Conservation (phyloP, 2,888 invertebrate species). For the Pediacus dermestoides region DNA sequence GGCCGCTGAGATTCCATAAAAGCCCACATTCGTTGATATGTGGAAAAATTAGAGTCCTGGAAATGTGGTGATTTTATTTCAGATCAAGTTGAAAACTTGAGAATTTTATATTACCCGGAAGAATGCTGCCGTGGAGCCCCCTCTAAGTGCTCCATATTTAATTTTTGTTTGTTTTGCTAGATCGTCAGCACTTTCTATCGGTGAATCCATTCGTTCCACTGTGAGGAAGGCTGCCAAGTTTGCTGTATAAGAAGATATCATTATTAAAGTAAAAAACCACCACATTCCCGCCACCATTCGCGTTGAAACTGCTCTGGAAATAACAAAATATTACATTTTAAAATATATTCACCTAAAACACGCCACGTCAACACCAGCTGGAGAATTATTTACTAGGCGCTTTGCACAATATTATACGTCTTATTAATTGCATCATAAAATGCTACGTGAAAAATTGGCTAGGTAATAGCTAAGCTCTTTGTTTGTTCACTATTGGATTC, state of each 20-base stretch:
- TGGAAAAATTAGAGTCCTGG: conserved; percentile 89
- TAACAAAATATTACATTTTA: conserved; percentile 6
- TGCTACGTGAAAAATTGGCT: too few species aligned
- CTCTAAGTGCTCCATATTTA: conserved; percentile 90
- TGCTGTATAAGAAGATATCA: conserved; percentile 95
- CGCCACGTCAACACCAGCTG: not conserved
- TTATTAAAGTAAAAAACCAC: conserved; percentile 94
- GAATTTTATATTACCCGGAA: conserved; percentile 68
- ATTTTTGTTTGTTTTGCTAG: conserved; percentile 95
- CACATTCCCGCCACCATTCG: conserved; percentile 89
- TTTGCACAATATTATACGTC: too few species aligned
- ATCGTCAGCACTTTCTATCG: conserved; percentile 94
- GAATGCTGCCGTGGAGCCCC: conserved; percentile 92
- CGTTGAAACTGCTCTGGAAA: conserved; percentile 75
- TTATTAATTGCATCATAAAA: too few species aligned
- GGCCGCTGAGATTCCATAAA: conserved; percentile 89
- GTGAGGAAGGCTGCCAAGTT: conserved; percentile 93
- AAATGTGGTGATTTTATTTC: conserved; percentile 2
- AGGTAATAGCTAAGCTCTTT: too few species aligned
- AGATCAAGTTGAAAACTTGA: not conserved
- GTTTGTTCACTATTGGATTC: too few species aligned
- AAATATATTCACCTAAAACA: not conserved
- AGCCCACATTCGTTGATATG: conserved; percentile 94
- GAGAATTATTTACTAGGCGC: too few species aligned
- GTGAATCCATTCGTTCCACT: conserved; percentile 88